Conservation (phyloP, 2,797 vertebrate species). For the Coracias cyanogaster region DNA sequence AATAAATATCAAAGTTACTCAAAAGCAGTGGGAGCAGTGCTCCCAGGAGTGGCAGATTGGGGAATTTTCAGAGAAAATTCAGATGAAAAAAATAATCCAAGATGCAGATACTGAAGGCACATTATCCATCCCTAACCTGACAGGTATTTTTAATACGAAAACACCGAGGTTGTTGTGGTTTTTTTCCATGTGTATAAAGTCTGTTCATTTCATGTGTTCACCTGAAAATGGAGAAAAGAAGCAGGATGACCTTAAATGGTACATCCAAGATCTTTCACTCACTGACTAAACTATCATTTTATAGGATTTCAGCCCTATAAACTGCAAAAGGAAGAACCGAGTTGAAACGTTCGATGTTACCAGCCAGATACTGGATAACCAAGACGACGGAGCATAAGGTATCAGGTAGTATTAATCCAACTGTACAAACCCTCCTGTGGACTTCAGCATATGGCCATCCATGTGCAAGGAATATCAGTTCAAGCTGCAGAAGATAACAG, state of each 20-base stretch:
- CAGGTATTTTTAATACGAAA: neutral
- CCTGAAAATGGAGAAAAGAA: neutral
- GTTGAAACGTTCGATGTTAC: neutral
- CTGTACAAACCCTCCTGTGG: neutral
- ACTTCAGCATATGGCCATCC: neutral
- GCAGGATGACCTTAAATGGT: neutral
- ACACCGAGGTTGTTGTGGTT: rapidly evolving
- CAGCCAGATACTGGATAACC: neutral
- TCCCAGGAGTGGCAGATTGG: neutral
- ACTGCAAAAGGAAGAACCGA: neutral
- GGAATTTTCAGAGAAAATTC: neutral
- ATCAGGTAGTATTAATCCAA: neutral
- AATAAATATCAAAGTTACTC: neutral
- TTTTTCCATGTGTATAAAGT: neutral
- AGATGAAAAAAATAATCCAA: neutral
- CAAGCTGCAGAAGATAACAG: neutral
- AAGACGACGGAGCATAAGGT: neutral
- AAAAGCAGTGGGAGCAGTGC: neutral
- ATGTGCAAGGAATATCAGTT: neutral
- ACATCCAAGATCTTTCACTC: neutral
- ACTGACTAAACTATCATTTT: neutral
- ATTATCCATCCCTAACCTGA: neutral
- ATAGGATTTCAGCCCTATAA: neutral
- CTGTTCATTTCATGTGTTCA: neutral
- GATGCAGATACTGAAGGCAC: neutral